Evolutionary conservation across 2,888 invertebrate genomes (phyloP).

Genomic region (Selenia dentaria): DNA sequence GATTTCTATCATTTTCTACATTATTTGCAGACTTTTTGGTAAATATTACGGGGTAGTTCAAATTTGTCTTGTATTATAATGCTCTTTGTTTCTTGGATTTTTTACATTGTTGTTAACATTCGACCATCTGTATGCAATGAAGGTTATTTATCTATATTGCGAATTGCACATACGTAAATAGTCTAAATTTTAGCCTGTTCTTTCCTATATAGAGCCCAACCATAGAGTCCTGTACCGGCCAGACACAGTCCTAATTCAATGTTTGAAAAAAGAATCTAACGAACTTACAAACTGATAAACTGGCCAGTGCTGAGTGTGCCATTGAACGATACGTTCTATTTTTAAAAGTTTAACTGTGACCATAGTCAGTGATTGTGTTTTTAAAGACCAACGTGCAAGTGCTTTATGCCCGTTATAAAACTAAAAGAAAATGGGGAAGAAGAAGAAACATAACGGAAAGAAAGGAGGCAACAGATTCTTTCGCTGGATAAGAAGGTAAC

Average conservation of each 20-base stretch:
- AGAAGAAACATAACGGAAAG: conserved; percentile 73
- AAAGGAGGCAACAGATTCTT: conserved; percentile 74
- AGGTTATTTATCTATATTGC: too few relatives aligned
- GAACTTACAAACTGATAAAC: conserved; percentile 37
- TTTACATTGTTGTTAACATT: conserved; percentile 44
- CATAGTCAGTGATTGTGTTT: conserved; percentile 47
- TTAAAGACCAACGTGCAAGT: conserved; percentile 48
- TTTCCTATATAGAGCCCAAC: conserved; percentile 51
- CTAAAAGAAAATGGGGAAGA: conserved; percentile 68
- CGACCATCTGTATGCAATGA: conserved; percentile 27
- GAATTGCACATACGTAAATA: too few relatives aligned
- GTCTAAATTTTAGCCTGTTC: conserved; percentile 10
- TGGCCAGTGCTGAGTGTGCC: conserved; percentile 44
- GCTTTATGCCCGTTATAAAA: conserved; percentile 46
- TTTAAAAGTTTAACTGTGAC: conserved; percentile 37
- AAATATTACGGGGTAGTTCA: conserved; percentile 54
- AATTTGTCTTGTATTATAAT: conserved; percentile 19
- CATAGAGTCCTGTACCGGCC: conserved; percentile 67
- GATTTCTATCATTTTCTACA: conserved; percentile 22
- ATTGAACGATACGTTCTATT: conserved; percentile 42
- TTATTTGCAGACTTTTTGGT: conserved; percentile 48
- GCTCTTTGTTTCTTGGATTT: conserved; percentile 17
- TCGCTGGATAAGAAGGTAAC: conserved; percentile 80
- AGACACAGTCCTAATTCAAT: conserved; percentile 50
- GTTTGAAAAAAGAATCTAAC: conserved; percentile 49